Conservation (phyloP, 1,140 invertebrate genomes). For the Contarinia nasturtii region DNA sequence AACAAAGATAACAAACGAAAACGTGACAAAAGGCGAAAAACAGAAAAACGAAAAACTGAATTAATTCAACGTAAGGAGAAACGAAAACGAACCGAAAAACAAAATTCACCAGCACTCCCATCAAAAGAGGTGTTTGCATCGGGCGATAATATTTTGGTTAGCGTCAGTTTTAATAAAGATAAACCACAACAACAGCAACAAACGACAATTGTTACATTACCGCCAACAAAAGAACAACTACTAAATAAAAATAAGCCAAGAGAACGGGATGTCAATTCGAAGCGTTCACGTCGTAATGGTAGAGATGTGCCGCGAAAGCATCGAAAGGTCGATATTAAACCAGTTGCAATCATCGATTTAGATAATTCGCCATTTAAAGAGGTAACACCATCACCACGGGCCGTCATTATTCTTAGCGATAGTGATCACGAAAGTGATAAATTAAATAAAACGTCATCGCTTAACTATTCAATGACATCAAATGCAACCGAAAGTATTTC, state of each 20-base stretch:
- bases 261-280: conserved; percentile 14
- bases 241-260: conserved; percentile 19
- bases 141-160: conserved; percentile 78
- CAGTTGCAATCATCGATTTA: conserved; percentile 67
- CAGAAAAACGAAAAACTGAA: conserved; percentile 26
- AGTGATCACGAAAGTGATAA: conserved; percentile 40
- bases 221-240: conserved; percentile 15
- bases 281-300: conserved; percentile 4
- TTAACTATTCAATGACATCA: background rate
- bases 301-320: conserved; percentile 10
- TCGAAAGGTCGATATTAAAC: conserved; percentile 31
- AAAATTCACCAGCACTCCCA: conserved; percentile 32
- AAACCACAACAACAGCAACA: conserved; percentile 27
- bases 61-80: conserved; percentile 22
- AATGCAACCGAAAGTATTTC: background rate
- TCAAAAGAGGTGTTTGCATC: conserved; percentile 81
- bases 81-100: conserved; percentile 23
- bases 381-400: conserved; percentile 53
- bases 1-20: conserved; percentile 34
- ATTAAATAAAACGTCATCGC: background rate
- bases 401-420: conserved; percentile 64
- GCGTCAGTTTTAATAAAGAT: conserved; percentile 72
- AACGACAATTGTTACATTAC: conserved; percentile 14
- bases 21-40: conserved; percentile 32
- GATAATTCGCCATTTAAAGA: conserved; percentile 67